A percentile compares a stretch with the other conserved stretches of the same genome.
Evolutionary conservation across 2,797 vertebrate genomes (phyloP).

Genomic region (Bradypodion pumilum): DNA sequence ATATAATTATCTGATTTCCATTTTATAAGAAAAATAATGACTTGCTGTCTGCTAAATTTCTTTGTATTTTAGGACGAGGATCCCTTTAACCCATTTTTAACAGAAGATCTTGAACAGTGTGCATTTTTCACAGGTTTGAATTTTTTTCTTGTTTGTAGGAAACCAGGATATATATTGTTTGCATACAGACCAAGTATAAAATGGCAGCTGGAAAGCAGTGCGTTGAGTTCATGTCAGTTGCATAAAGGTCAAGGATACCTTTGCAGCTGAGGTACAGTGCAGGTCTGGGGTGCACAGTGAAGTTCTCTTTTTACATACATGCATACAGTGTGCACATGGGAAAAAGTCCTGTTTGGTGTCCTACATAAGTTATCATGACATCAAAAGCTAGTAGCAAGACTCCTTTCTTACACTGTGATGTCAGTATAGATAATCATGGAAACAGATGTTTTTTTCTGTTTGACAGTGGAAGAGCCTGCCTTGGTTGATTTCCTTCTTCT

Average conservation of each 20-base stretch:
- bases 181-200: no score
- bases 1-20: conserved; percentile 25
- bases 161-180: background rate
- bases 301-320: background rate
- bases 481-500: no score
- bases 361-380: background rate
- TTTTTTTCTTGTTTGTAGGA: conserved; percentile 22
- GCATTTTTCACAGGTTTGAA: conserved; percentile 57
- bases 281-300: background rate
- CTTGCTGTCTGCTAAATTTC: conserved; percentile 37
- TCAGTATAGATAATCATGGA: no score
- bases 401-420: background rate
- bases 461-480: no score
- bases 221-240: no score
- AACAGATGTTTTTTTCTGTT: no score
- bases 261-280: background rate
- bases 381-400: background rate
- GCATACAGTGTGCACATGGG: background rate
- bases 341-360: background rate
- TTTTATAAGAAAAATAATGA: conserved; percentile 29
- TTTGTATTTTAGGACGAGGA: conserved; percentile 59
- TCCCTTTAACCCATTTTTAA: conserved; percentile 46
- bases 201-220: no score
- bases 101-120: conserved; percentile 48
- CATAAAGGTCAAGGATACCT: background rate